These are phyloP conservation scores for Zootermopsis nevadensis DNA, from an alignment of 2,888 invertebrate genomes.

Conservation along the genomic window DNA sequence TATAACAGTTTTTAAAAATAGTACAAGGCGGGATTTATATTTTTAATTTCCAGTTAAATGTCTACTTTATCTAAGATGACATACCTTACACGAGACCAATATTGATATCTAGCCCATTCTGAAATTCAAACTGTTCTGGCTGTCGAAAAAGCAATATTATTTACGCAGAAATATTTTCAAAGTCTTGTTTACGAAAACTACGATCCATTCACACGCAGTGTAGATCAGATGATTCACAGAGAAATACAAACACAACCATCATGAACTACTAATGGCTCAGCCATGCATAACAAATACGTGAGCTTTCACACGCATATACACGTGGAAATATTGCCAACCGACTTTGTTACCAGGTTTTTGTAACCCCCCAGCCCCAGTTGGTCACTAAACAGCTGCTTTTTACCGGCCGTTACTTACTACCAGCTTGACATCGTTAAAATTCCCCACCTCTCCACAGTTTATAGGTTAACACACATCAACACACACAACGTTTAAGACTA, in stretches of 20 bases:
- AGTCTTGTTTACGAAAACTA: no score
- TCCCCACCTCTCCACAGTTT: neutral
- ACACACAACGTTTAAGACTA: neutral
- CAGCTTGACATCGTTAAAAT: slow-evolving; percentile 1
- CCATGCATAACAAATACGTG: neutral
- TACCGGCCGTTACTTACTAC: neutral
- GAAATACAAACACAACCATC: neutral
- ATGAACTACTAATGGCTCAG: slow-evolving; percentile 1
- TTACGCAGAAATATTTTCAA: no score
- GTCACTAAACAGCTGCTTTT: slow-evolving; percentile 5
- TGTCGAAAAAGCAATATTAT: no score
- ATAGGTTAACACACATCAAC: neutral
- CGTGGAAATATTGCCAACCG: neutral
- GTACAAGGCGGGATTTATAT: no score
- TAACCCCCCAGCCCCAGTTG: neutral
- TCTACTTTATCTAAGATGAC: no score
- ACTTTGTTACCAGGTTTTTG: neutral
- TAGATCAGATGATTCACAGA: neutral
- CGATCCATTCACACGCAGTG: neutral
- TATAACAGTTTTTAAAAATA: no score
- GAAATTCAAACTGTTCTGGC: no score
- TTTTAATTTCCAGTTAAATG: no score
- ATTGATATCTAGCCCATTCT: no score
- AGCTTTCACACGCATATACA: slow-evolving; percentile 16
- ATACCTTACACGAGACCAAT: no score